These are phyloP conservation scores for Oreotrochilus melanogaster DNA, from an alignment of 2,113 vertebrate species.

Conservation along the genomic window DNA sequence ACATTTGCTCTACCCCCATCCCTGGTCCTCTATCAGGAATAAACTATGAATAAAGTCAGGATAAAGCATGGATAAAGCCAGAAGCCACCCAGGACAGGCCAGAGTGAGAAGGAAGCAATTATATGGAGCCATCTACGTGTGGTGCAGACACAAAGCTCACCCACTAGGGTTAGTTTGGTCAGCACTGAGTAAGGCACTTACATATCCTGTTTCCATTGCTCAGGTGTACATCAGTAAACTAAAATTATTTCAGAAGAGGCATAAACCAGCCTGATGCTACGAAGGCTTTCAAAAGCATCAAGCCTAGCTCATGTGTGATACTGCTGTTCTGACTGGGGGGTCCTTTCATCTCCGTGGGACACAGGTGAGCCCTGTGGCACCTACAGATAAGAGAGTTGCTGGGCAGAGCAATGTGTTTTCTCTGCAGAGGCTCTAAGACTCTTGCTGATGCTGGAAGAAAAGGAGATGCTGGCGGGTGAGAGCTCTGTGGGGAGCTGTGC, in stretches of 20 bases:
- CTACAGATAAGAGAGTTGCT: neutral
- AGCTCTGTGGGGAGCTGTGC: slow-evolving; percentile 28
- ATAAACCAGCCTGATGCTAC: neutral
- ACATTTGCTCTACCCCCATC: neutral
- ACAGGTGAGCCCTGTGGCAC: neutral
- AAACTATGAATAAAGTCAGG: neutral
- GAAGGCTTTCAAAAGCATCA: neutral
- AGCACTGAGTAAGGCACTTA: neutral
- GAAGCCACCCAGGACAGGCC: neutral
- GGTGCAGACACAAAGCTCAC: neutral
- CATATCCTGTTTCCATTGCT: neutral
- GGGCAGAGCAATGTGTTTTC: neutral
- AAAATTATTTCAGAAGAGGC: neutral
- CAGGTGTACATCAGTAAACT: neutral
- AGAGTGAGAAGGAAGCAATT: neutral
- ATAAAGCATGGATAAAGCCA: neutral
- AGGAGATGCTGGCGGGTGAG: neutral
- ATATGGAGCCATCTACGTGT: rapidly evolving
- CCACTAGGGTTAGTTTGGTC: neutral
- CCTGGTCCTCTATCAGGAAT: neutral
- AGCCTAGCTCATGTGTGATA: rapidly evolving
- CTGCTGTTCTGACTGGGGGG: neutral
- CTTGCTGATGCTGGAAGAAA: slow-evolving; percentile 2
- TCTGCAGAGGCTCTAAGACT: neutral
- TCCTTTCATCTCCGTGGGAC: neutral